Base-by-base conservation (phyloP, 1,140 invertebrate genomes). In the Nasonia longicornis region DNA sequence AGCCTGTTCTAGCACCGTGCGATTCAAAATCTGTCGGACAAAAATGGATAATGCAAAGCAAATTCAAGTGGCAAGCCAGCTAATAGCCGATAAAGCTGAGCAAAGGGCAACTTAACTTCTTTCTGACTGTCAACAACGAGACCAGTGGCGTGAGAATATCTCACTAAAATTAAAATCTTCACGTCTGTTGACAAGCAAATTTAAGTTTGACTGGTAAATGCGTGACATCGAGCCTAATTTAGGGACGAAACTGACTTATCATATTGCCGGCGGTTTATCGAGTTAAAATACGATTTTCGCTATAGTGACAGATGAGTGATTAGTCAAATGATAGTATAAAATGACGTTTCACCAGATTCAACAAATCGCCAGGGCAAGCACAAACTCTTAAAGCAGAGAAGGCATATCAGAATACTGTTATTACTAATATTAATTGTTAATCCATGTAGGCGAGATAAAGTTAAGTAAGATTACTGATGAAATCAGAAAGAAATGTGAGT, bases 1-100 rank as follows among this genome's bases (percentile, higher is more conserved):
- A 93, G 48, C 96, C 97, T 22, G 89, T 96, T 73, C 91, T 99
- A 87, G 92, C 94, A 58, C 90, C 93, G 26, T 99, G 97, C 91
- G 94, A 95, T 87, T 52, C 84, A 20, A 93, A 93, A 38, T 93
- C 92, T 73, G 87, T 91, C 45, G 94, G 95, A 16, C 98, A 99
- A 90, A 95, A 97, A 88, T 99, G 98, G 98, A 93, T 96, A 72
- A 98, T 99, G 97, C 95, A 97, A 88, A 95, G 95, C 82, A 97
- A 98, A 90, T 98, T 98, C 89, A 96, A 97, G 90, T 98, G 97
- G 97, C 96, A 98, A 92, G 96, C 96, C 73, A 91, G 90, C 90
- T 90, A 91, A 90, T 91, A 91, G 82, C 83, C 72, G 83, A n/a
- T 77, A 66, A n/a, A 8, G 3, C 22, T 67, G 67, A 31, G 66